These are phyloP conservation scores for Mythimna pallens DNA, from an alignment of 2,888 invertebrate species.

Conservation along the genomic window DNA sequence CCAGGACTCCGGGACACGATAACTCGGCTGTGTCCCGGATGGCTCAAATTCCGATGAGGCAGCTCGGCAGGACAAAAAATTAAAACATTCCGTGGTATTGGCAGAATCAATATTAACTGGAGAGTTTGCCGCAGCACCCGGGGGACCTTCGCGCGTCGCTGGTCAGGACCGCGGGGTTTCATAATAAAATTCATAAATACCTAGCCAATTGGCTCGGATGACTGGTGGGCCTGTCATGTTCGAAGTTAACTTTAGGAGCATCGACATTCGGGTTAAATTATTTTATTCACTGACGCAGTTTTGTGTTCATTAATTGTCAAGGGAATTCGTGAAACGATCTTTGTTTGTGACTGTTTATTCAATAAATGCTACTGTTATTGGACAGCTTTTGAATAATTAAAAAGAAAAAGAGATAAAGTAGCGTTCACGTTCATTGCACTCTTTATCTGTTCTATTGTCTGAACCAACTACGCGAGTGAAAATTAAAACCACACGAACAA, in stretches of 20 bases:
- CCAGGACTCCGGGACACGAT: constrained; percentile 39
- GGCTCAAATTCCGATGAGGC: constrained; percentile 60
- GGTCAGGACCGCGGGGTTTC: constrained; percentile 58
- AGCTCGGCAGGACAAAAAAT: constrained; percentile 69
- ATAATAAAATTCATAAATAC: constrained; percentile 41
- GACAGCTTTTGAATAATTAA: neutral
- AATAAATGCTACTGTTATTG: neutral
- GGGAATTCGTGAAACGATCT: constrained; percentile 20
- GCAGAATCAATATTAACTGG: constrained; percentile 74
- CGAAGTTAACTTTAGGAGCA: constrained; percentile 44
- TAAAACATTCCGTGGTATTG: constrained; percentile 69
- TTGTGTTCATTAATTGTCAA: constrained; percentile 28
- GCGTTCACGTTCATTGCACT: constrained; percentile 14
- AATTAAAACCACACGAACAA: constrained; percentile 31
- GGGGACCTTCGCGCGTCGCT: constrained; percentile 60
- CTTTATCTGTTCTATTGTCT: constrained; percentile 25
- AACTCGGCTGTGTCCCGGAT: constrained; percentile 49
- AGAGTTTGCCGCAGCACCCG: constrained; percentile 61
- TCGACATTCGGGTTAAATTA: constrained; percentile 34
- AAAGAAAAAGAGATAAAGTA: constrained; percentile 14
- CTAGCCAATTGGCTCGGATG: constrained; percentile 60
- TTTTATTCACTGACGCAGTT: constrained; percentile 44
- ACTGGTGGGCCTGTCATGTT: constrained; percentile 46
- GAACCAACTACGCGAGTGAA: constrained; percentile 2
- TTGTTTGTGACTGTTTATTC: constrained; percentile 41